Base-by-base conservation (phyloP, 2,888 invertebrate genomes). In the Dichetophora obliterata region DNA sequence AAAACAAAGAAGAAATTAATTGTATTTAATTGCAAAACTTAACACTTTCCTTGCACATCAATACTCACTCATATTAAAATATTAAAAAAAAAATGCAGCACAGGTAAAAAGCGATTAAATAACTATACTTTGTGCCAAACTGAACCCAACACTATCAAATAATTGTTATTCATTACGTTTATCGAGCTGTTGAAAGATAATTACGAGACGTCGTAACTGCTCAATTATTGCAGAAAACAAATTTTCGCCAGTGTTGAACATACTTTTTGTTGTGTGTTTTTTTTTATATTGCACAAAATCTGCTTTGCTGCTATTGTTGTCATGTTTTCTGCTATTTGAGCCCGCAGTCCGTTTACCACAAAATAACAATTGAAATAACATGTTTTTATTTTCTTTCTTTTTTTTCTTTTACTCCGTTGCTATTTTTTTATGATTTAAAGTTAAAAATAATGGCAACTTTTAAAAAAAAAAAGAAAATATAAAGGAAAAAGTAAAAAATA, bases 111-210 rank as follows among this genome's bases (percentile, higher is more conserved):
- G 4, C 43, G 68, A 8, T 68, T 68, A 68, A 68, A 68, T 50
- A 16, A 31, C 50, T 48, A 68, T 68, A 19, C 5, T 54, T 22
- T 54, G 19, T 54, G 37, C 65, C 16, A 31, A 31, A 24, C 34
- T 43, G 3, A n/a, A 22, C 4, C 66, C 24, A 65, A 68, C 43
- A 68, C 22, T 50, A 34, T 43, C 24, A 61, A 63, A 66, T 75
- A 75, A 57, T 48, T 71, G 70, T 76, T 43, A 65, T 76, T 50
- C 76, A 76, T 78, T 78, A 76, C 37, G 54, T 76, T 78, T 78
- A 76, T 78, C 76, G 75, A 76, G 74, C 50, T 77, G 79, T 77
- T 79, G 77, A 78, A 74, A 61, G 61, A 48, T 52, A 59, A 59
- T 59, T 71, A 77, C 76, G 74, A 75, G 59, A 27, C 77, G 50